Conservation (phyloP, 2,888 invertebrate species). For the Dysmachus trigonus region DNA sequence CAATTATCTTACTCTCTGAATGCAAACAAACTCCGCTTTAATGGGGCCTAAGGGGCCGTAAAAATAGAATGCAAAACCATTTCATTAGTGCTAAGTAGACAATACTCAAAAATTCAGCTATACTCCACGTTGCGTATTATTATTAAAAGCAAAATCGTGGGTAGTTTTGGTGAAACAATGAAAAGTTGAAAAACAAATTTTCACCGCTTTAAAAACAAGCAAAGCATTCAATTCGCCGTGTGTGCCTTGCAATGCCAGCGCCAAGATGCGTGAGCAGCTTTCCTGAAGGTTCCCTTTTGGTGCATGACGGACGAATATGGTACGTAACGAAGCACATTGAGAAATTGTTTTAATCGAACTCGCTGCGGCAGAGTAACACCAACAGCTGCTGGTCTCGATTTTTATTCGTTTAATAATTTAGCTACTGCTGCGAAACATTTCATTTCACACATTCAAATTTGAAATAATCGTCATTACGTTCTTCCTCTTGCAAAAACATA, state of each 20-base stretch:
- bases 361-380: neutral
- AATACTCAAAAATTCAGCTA: neutral
- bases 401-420: neutral
- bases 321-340: neutral
- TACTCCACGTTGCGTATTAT: neutral
- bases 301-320: neutral
- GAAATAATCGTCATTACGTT: neutral
- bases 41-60: neutral
- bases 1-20: neutral
- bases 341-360: neutral
- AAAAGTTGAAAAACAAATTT: neutral
- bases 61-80: neutral
- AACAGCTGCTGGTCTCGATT: neutral
- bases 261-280: neutral
- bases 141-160: neutral
- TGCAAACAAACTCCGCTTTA: neutral
- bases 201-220: constrained; percentile 1
- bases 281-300: neutral
- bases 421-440: neutral
- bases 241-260: neutral
- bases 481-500: neutral
- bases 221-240: neutral
- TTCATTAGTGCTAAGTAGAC: neutral
- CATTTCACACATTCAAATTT: neutral
- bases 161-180: constrained; percentile 9